Evolutionary conservation across 1,140 invertebrate genomes (phyloP), one percentile per base, ranked within the genome.

Genomic region (Dufourea novaeangliae): DNA sequence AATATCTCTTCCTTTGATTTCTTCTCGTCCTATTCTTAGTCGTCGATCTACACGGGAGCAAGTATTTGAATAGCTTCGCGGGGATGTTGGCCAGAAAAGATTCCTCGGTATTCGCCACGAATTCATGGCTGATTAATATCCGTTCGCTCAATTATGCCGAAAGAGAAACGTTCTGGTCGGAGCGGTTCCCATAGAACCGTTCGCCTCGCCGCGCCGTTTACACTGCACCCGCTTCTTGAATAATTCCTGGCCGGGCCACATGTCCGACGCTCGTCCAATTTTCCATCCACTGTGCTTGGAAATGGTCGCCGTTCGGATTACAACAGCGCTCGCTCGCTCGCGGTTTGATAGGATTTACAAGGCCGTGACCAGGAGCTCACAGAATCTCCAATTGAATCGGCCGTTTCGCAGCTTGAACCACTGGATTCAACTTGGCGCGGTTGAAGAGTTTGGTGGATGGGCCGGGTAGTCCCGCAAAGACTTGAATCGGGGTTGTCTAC

Each of bases 231-330:
- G 46, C 34, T 73, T 1, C 71, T 66, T 73, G 61, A 73, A 73
- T 73, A 73, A 66, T 73, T 66, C 44, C 56, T 20, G 7, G 1
- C 17, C 61, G 32, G 0, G 61, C 71, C 71, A 67, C 71, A 56
- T 66, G 71, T 74, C 46, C 71, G 20, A n/a, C 62, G 62, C 71
- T 56, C 71, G 34, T 74, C 71, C 71, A 74, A 74, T 74, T 74
- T 74, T 74, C 71, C 62, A 41, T 74, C 50, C 62, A 41, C 12
- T 17, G 46, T 66, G 71, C 67, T 74, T 66, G 50, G 62, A 66
- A 74, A 74, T 27, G 62, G 71, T 44, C 62, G 37, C 32, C 62
- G 50, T 63, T 66, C 34, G 62, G 71, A 74, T 74, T 74, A 74
- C 71, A 74, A 66, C 34, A 27, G 14, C 54, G n/a, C n/a, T n/a